Evolutionary conservation across 2,113 vertebrate genomes (phyloP), one percentile per base, ranked within the genome.

Genomic region (Vicugna pacos): DNA sequence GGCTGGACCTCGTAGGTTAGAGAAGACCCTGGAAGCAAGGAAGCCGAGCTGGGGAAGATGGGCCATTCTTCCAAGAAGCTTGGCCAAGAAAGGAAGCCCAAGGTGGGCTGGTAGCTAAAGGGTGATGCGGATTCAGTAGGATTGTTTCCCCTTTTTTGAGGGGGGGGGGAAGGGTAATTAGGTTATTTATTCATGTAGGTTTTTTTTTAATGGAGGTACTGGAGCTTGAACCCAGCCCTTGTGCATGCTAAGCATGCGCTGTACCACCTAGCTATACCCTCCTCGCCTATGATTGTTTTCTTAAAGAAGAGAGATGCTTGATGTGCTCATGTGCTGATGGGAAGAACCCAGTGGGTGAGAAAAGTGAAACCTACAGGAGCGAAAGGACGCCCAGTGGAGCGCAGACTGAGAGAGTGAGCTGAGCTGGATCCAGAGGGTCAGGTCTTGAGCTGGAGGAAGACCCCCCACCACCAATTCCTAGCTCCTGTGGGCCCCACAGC

Each of bases 61-160:
- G 10, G 3, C 8, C 12, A 10, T 58, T 48, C 69, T 69, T 64
- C 69, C 24, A 15, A 75, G 82, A 70, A 69, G n/a, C 19, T 32
- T 32, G 8, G 17, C 46, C 54, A 12, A 76, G 88, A 88, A 93
- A 76, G 14, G 50, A 83, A 94, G 58, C 48, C 52, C 50, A 52
- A 62, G 24, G 56, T 1, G 7, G 42, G 35, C 22, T 11, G 1
- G 20, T 11, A 58, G 50, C 24, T 2, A 52, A 42, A 75, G 62
- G 28, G 30, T 7, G 3, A 58, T 0, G 0, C 24, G 76, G 79
- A 86, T 5, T 65, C 30, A 50, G 2, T 9, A 12, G 50, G 5
- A 67, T 14, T 62, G 22, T 92, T 90, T 91, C 81, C 80, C 38
- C 38, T 38, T 38, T 38, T 38, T 38, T 38, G 4, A 4, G 38